Percentiles rank a stretch among this genome's conserved stretches.
phyloP scores from a whole-genome alignment of 2,113 vertebrate species.

The Planiliza haematocheilus region DNA sequence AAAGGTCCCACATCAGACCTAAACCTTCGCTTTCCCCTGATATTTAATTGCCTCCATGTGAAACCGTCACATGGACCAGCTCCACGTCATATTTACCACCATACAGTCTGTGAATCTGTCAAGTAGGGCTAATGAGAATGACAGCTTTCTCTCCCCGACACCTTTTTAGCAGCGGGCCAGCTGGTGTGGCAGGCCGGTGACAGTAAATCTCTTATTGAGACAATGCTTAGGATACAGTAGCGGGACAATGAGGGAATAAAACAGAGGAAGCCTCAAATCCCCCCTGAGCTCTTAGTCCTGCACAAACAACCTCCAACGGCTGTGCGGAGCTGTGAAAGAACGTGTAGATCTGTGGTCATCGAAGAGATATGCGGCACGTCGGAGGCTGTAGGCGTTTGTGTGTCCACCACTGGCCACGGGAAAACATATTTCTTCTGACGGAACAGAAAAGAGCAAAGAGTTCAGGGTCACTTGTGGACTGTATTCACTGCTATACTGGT shows the following conservation, averaged over 20 bases:
- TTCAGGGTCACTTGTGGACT: conserved; percentile 44
- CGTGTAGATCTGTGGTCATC: conserved; percentile 31
- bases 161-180: conserved; percentile 80
- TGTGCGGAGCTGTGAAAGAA: conserved; percentile 41
- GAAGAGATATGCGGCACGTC: conserved; percentile 50
- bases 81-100: conserved; percentile 7
- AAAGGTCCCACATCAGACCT: neutral
- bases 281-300: conserved; percentile 69
- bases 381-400: conserved; percentile 17
- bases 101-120: conserved; percentile 42
- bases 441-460: conserved; percentile 43
- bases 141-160: conserved; percentile 79
- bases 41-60: neutral
- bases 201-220: conserved; percentile 86
- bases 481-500: neutral
- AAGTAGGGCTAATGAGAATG: conserved; percentile 75
- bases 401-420: conserved; percentile 26
- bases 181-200: conserved; percentile 61
- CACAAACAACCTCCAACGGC: conserved; percentile 78
- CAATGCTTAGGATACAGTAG: conserved; percentile 86
- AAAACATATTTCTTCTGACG: conserved; percentile 41
- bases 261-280: conserved; percentile 83
- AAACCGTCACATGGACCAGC: neutral
- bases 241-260: conserved; percentile 87
- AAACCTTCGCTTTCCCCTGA: neutral